A percentile compares a stretch with the other conserved stretches of the same genome.
Conservation (phyloP, 2,113 vertebrate genomes). For the Oreotrochilus melanogaster region DNA sequence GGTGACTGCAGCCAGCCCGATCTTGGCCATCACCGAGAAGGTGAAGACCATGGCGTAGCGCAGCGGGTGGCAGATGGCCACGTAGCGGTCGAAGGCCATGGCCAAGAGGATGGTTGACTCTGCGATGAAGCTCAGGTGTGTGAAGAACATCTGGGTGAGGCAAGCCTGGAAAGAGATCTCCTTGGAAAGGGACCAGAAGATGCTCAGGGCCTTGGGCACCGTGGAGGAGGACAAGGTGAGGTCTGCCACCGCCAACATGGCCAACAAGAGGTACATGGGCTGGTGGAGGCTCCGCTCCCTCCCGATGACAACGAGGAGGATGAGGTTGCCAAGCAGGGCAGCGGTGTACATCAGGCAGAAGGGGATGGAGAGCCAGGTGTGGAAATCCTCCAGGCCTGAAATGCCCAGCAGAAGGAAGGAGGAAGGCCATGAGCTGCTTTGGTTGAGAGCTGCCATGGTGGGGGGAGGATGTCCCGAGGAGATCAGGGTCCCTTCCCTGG, state of each 20-base stretch:
- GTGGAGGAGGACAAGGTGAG: conserved; percentile 69
- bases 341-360: conserved; percentile 69
- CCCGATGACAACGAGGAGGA: conserved; percentile 30
- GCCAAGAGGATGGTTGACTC: conserved; percentile 72
- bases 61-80: conserved; percentile 69
- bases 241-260: conserved; percentile 61
- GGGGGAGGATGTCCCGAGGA: no score
- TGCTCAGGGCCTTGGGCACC: conserved; percentile 70
- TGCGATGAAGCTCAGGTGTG: conserved; percentile 72
- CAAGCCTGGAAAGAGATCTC: conserved; percentile 71
- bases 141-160: conserved; percentile 76
- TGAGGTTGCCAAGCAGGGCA: not conserved
- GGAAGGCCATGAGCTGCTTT: conserved; percentile 65
- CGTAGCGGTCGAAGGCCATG: conserved; percentile 70
- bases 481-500: not conserved
- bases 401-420: conserved; percentile 69
- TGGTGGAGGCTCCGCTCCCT: conserved; percentile 60
- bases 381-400: conserved; percentile 71
- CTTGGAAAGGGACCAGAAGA: conserved; percentile 72
- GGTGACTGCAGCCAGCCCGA: not conserved
- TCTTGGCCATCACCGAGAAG: conserved; percentile 12
- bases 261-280: conserved; percentile 72
- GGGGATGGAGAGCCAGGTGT: conserved; percentile 72
- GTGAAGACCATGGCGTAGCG: conserved; percentile 52
- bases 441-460: conserved; percentile 45